Percentiles rank a stretch among this genome's conserved stretches.
Evolutionary conservation across 2,797 vertebrate species (phyloP).

Genomic region (Perodicticus potto): DNA sequence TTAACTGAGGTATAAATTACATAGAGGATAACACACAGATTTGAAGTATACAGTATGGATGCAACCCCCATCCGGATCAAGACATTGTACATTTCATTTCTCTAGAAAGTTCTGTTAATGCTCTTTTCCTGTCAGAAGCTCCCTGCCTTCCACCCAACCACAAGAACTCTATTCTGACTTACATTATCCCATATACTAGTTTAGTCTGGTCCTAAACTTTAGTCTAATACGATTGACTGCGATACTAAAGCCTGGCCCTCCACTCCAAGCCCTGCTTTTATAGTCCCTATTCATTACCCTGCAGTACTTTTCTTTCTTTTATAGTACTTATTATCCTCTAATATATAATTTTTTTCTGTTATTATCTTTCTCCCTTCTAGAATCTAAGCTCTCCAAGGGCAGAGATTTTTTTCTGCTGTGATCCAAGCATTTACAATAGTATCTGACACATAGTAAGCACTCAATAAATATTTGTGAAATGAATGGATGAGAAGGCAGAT

Average conservation of each 20-base stretch:
- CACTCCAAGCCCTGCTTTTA: background rate
- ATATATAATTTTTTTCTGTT: background rate
- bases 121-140: background rate
- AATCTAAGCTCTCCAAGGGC: background rate
- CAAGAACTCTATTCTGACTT: background rate
- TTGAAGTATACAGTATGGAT: background rate
- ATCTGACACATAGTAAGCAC: background rate
- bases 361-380: background rate
- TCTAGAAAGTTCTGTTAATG: background rate
- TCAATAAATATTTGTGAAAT: background rate
- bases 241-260: background rate
- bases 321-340: background rate
- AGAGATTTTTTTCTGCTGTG: background rate
- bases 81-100: background rate
- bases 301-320: background rate
- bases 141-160: background rate
- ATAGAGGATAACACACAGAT: background rate
- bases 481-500: background rate
- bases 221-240: background rate
- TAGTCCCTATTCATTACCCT: background rate
- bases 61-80: background rate
- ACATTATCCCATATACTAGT: background rate
- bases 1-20: background rate
- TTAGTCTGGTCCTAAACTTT: constrained; percentile 7
- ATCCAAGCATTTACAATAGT: background rate